Base-by-base conservation (phyloP, 53 echinoderm and acorn worm species). In the Patiria pectinifera region DNA sequence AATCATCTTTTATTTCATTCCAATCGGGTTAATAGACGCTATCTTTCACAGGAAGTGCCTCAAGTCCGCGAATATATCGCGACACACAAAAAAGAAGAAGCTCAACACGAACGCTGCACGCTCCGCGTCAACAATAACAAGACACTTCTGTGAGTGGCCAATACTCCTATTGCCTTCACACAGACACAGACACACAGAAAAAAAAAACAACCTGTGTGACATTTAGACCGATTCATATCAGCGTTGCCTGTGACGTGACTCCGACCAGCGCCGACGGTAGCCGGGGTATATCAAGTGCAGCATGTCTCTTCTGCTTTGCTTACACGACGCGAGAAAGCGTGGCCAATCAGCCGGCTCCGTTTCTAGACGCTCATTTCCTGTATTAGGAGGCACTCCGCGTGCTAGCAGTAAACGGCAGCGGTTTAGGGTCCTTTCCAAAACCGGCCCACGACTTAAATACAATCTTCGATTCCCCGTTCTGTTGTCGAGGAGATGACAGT, bases 351-450 rank as follows among this genome's bases (percentile, higher is more conserved):
- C 58, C 23, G 82, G 49, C 45, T 53, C 66, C 58, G 59, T n/a
- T 23, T 12, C 59, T 53, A 82, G 82, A 82, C 82, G 24, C 18
- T 82, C 53, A 82, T 82, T 82, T 82, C 82, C 82, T 82, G 82
- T 82, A 82, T 53, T 59, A 16, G 24, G 58, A 82, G 59, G 58
- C 82, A 6, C 45, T 82, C 58, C 26, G 82, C 23, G 14, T 12
- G 53, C 82, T 23, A 59, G n/a, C 23, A n/a, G 44, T 82, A 10
- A 26, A 48, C 26, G 18, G 59, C 44, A 6, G 8, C 22, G 59
- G 82, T 82, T 82, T 19, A 46, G 82, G 14, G 53, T 53, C 53
- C 53, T 53, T 8, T 82, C 8, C 58, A 22, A 11, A 53, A 24
- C 48, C 53, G 1, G 48, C 82, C 78, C 45, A 79, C 45, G 6